Base-by-base conservation (phyloP, 2,113 vertebrate genomes). In the Psittacara wagleri region DNA sequence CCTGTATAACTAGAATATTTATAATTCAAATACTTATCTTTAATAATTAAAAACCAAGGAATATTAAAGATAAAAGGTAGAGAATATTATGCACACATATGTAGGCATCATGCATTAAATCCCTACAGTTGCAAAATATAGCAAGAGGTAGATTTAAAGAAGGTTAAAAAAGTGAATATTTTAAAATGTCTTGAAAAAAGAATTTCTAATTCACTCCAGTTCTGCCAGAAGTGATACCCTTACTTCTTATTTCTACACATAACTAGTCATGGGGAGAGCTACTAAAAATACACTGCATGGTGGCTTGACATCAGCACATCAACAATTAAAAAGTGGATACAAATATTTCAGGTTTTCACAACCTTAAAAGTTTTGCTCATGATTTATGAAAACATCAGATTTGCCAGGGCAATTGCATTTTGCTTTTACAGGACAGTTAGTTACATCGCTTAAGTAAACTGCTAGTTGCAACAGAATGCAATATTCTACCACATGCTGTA, bases 11-110 rank as follows among this genome's bases (percentile, higher is more conserved):
- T 99, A 99, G 99, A 99, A 99, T 99, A 99, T 99, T 99, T 99
- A 99, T 99, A 99, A 99, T 99, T 99, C 99, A 99, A 99, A 99
- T 99, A 99, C 99, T 99, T 99, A 99, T 99, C 99, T 99, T 99
- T 99, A 99, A 99, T 99, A 99, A 99, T 99, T 99, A 99, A 99
- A 99, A 98, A 98, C 98, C 97, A 98, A 98, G 98, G 98, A 98
- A 99, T 99, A 99, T 99, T 99, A 99, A 99, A 99, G 98, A 98
- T 98, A 98, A 99, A 99, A 98, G 98, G 97, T 98, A 98, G 98
- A 98, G 98, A 98, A 98, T 99, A 98, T 98, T 98, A 98, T 98
- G 98, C 98, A 98, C 98, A 98, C 98, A 98, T 97, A 98, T 98
- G 98, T 98, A 98, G 96, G 97, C 96, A 97, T 97, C 97, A 96